A percentile compares a stretch with the other conserved stretches of the same genome.
Evolutionary conservation across 2,113 vertebrate species (phyloP).

Genomic region (Aegypius monachus): DNA sequence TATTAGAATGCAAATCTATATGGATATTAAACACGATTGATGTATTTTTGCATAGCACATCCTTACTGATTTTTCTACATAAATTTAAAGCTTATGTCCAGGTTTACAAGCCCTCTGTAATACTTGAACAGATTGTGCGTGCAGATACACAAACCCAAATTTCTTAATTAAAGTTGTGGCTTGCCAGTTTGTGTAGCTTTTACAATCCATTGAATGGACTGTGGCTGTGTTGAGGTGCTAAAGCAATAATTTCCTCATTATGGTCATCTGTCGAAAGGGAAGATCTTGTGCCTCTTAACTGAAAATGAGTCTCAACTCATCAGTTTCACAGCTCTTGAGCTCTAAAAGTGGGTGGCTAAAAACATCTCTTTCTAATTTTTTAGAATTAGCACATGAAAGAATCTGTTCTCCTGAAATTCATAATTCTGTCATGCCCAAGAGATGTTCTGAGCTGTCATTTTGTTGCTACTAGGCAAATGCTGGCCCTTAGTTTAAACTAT

Average conservation of each 20-base stretch:
- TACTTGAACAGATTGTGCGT: background rate
- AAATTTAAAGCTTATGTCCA: background rate
- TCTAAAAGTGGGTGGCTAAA: background rate
- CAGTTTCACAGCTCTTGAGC: background rate
- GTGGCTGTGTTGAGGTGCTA: background rate
- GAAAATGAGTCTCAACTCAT: background rate
- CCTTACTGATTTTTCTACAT: background rate
- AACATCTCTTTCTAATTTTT: background rate
- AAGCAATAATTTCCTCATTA: background rate
- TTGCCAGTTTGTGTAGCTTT: background rate
- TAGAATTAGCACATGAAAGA: background rate
- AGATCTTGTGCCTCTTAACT: background rate
- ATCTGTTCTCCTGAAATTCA: background rate
- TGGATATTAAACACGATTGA: background rate
- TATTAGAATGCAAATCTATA: background rate
- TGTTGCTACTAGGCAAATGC: background rate
- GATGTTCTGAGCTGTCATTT: background rate
- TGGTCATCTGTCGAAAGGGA: background rate
- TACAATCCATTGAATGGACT: background rate
- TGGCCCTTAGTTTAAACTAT: background rate
- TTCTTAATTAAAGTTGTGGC: background rate
- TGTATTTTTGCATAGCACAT: background rate
- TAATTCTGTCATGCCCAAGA: background rate
- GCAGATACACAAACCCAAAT: background rate
- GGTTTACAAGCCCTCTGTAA: background rate